These are phyloP conservation scores for Prionailurus bengalensis DNA, from an alignment of 2,113 vertebrate species.

Conservation along the genomic window DNA sequence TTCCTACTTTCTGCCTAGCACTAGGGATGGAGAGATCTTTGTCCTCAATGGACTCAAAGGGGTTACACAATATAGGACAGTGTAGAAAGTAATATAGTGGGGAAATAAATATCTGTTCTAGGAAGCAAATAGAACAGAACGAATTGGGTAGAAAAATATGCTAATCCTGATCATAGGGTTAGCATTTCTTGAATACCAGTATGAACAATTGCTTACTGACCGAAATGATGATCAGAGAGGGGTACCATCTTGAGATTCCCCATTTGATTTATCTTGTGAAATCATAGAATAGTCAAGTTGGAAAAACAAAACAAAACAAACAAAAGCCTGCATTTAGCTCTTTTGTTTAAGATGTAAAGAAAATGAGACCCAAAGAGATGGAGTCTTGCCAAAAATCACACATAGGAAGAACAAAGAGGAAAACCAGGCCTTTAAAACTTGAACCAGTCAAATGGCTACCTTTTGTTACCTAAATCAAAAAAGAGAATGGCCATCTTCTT, in stretches of 20 bases:
- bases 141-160: background rate
- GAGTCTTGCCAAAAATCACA: background rate
- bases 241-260: background rate
- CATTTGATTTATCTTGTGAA: background rate
- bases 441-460: background rate
- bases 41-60: background rate
- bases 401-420: background rate
- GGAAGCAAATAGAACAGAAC: conserved; percentile 24
- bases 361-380: background rate
- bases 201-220: background rate
- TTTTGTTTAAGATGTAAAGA: conserved; percentile 71
- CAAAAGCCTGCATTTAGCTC: background rate
- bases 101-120: background rate
- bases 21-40: background rate
- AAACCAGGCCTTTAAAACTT: background rate
- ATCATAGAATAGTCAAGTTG: conserved; percentile 37
- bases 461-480: background rate
- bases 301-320: background rate
- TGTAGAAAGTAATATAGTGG: background rate
- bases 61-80: background rate
- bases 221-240: background rate
- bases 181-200: conserved; percentile 11
- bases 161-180: background rate
- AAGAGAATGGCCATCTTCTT: background rate
- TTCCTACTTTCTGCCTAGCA: background rate